Percentiles rank a stretch among this genome's conserved stretches.
Conservation (phyloP, 2,113 vertebrate genomes). For the Procavia capensis region DNA sequence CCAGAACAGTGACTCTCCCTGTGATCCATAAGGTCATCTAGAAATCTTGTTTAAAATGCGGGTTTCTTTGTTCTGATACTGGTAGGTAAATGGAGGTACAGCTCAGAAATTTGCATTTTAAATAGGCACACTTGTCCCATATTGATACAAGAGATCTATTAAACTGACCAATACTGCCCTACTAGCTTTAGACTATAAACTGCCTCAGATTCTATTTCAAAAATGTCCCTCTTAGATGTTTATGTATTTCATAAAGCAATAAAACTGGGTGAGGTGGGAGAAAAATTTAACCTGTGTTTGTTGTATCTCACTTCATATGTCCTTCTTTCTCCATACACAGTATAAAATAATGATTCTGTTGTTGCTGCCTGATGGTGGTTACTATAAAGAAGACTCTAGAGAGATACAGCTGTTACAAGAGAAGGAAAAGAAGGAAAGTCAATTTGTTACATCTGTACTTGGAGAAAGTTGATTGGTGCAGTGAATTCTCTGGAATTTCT, state of each 20-base stretch:
- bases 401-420: background rate
- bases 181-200: background rate
- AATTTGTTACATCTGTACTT: background rate
- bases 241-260: background rate
- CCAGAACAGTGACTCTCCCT: background rate
- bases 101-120: background rate
- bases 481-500: conserved; percentile 21
- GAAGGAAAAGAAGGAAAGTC: conserved; percentile 19
- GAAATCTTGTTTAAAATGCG: background rate
- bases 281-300: background rate
- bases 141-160: background rate
- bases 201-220: conserved; percentile 8
- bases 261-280: background rate
- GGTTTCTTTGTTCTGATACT: background rate
- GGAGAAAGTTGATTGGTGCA: conserved; percentile 29
- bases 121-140: background rate
- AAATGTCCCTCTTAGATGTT: background rate
- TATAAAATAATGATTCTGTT: background rate
- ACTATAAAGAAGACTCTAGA: background rate
- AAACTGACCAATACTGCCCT: conserved; percentile 21
- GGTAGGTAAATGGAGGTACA: background rate
- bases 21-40: background rate
- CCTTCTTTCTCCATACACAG: background rate
- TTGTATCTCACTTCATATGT: background rate
- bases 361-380: background rate